phyloP scores from a whole-genome alignment of 1,140 invertebrate species.

The Tribolium madens region DNA sequence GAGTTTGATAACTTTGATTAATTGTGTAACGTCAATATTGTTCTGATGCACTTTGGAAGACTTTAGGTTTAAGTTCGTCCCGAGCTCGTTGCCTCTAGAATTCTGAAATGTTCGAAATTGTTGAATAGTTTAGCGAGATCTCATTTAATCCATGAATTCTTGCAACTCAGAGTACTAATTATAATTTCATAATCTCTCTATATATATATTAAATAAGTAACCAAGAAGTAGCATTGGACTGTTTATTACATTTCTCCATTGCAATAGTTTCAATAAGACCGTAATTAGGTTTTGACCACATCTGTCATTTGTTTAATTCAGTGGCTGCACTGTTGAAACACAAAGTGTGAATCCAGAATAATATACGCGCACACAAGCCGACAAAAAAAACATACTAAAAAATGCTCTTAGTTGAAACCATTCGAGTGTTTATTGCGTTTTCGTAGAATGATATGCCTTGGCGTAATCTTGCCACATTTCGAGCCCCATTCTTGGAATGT shows the following conservation, averaged over 20 bases:
- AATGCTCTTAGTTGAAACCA: not conserved
- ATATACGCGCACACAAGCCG: slow-evolving; percentile 13
- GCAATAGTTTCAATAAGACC: not conserved
- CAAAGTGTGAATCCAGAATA: slow-evolving; percentile 7
- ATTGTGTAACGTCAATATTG: slow-evolving; percentile 14
- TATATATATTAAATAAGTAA: too few species aligned
- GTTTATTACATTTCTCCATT: not conserved
- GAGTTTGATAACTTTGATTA: slow-evolving; percentile 27
- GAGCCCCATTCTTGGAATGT: not conserved
- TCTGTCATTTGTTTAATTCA: not conserved
- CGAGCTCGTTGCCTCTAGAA: not conserved
- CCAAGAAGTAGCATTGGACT: too few species aligned
- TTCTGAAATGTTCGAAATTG: slow-evolving; percentile 11
- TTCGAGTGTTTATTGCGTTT: not conserved
- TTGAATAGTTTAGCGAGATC: not conserved
- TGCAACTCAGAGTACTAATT: not conserved
- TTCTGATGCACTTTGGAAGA: not conserved
- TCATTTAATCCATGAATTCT: not conserved
- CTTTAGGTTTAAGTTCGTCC: not conserved
- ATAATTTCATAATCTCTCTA: too few species aligned
- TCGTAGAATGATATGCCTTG: not conserved
- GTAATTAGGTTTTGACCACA: slow-evolving; percentile 4
- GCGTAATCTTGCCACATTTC: too few species aligned
- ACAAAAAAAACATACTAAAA: not conserved
- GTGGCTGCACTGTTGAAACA: not conserved